Base-by-base conservation (phyloP, 2,888 invertebrate genomes). In the Tineola bisselliella region DNA sequence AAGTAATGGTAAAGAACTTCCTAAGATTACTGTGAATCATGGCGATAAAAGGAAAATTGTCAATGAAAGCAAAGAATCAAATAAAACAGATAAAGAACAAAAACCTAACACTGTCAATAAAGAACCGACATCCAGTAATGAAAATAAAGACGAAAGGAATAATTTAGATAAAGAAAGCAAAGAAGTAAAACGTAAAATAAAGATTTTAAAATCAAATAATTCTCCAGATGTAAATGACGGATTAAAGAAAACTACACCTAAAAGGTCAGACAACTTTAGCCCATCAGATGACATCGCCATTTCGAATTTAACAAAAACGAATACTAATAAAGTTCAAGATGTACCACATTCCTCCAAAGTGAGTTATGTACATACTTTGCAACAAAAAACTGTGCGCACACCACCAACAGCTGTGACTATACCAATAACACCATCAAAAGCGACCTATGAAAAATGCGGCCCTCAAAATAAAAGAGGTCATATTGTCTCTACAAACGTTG, bases 341-440 rank as follows among this genome's bases (percentile, higher is more conserved):
- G n/a, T 48, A 17, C 17, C 48, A n/a, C 2, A 2, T 17, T 58
- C 80, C 1, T 84, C 86, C 0, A 83, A 81, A 0, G 84, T 83
- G 12, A 82, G 73, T 62, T 74, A 74, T 60, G 79, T 83, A 0
- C 66, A 78, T 11, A 84, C 83, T 65, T 67, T 84, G 0, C 25
- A 25, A 25, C 25, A 25, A 25, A 25, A 25, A 6, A 25, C 25
- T 4, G 25, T 6, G 6, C 25, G 25, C 4, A 25, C 25, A 25
- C 25, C 25, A 25, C 25, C 25, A 6, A 25, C 25, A 25, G 25
- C 25, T 25, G 25, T 6, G 6, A 2, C 25, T 25, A 25, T 6
- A 25, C 25, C 25, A 6, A 25, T 6, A 2, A 25, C 25, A 25
- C 25, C 25, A 25, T 6, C 25, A 25, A 25, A 25, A 25, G 25